A percentile compares a stretch with the other conserved stretches of the same genome.
phyloP scores from a whole-genome alignment of 2,113 vertebrate genomes.

The Carlito syrichta region DNA sequence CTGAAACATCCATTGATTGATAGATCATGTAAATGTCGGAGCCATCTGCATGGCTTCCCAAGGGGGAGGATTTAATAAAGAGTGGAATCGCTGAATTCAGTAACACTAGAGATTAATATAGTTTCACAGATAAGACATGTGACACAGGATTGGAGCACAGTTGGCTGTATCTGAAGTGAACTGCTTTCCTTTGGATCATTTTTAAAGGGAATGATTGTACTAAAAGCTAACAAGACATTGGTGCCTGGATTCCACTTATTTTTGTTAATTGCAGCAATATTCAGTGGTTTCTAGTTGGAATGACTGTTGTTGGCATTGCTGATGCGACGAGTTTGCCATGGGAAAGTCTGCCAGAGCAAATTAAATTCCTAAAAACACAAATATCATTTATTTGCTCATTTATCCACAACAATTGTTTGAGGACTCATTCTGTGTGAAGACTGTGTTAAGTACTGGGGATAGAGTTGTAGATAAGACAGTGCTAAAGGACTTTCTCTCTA shows the following conservation, averaged over 20 bases:
- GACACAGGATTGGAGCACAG: neutral
- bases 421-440: neutral
- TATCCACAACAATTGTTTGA: neutral
- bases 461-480: neutral
- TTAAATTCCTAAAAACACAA: neutral
- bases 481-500: neutral
- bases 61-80: neutral
- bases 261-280: conserved; percentile 23
- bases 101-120: neutral
- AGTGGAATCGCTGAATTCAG: neutral
- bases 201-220: neutral
- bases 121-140: neutral
- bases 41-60: neutral
- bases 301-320: neutral
- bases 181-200: neutral
- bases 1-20: too few species aligned
- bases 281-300: neutral
- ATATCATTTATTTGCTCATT: neutral
- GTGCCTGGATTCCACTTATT: neutral
- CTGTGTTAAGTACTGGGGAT: neutral
- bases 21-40: neutral
- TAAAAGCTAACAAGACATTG: neutral
- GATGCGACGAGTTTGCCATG: neutral
- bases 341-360: conserved; percentile 13
- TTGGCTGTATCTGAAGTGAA: neutral